Percentiles rank a stretch among this genome's conserved stretches.
These are phyloP conservation scores for Gallinago nigripennis DNA, from an alignment of 2,797 vertebrate species.

Conservation along the genomic window DNA sequence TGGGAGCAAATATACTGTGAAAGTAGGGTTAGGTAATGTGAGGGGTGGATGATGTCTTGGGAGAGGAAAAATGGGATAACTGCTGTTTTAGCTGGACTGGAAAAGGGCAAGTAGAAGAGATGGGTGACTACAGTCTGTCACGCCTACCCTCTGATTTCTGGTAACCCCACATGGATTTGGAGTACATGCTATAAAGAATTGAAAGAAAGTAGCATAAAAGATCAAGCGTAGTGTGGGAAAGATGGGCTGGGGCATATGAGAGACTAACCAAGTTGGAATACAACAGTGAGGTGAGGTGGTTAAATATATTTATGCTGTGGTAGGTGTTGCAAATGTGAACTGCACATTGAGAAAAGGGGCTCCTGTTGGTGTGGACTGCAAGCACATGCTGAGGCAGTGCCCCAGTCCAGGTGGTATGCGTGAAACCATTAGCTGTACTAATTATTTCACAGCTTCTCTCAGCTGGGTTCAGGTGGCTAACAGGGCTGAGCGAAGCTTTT, in stretches of 20 bases:
- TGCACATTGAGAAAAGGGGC: background rate
- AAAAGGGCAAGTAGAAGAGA: background rate
- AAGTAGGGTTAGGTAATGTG: background rate
- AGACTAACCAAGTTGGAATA: background rate
- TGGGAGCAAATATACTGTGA: background rate
- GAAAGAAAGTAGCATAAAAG: background rate
- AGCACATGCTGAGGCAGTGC: background rate
- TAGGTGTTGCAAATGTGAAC: background rate
- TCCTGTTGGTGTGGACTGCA: background rate
- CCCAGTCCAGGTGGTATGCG: background rate
- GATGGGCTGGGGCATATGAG: background rate
- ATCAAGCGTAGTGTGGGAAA: accelerated
- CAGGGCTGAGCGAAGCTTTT: background rate
- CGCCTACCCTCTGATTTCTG: background rate
- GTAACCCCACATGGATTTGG: background rate
- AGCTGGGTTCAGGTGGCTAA: background rate
- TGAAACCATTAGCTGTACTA: background rate
- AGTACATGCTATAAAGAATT: background rate
- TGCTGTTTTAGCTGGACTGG: background rate
- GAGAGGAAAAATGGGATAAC: background rate
- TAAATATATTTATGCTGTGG: background rate
- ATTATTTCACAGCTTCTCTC: background rate
- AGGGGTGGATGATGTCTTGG: background rate
- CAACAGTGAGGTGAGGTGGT: background rate
- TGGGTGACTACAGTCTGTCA: background rate